Percentiles rank a stretch among this genome's conserved stretches.
These are phyloP conservation scores for Andrena marginata DNA, from an alignment of 2,888 invertebrate species.

Conservation along the genomic window DNA sequence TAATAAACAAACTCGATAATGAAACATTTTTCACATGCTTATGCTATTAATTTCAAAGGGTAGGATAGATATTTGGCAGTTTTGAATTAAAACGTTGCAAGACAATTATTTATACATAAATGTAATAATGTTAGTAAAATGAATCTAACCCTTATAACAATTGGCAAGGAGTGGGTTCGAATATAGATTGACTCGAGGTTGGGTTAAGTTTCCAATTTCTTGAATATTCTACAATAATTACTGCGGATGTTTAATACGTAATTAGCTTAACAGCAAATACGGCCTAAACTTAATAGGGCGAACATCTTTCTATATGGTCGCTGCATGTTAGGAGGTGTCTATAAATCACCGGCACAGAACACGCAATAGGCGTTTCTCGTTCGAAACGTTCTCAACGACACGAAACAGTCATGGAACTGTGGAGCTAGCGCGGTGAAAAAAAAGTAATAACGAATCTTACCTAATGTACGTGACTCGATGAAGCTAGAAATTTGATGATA, in stretches of 20 bases:
- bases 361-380: conserved; percentile 55
- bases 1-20: background rate
- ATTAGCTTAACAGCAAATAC: background rate
- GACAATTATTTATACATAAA: background rate
- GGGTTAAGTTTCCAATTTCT: background rate
- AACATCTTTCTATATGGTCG: background rate
- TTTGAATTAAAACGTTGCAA: background rate
- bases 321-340: conserved; percentile 27
- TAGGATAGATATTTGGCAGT: background rate
- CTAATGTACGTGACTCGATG: too few species aligned
- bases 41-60: background rate
- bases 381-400: conserved; percentile 27
- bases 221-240: background rate
- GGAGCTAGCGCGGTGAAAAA: too few species aligned
- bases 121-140: background rate
- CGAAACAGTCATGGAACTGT: conserved; percentile 21
- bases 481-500: too few species aligned
- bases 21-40: background rate
- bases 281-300: background rate
- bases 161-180: background rate
- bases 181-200: background rate
- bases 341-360: conserved; percentile 48
- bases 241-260: background rate
- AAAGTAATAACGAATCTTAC: too few species aligned
- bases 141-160: background rate